Evolutionary conservation across 2,113 vertebrate species (phyloP), one percentile per base, ranked within the genome.

Genomic region (Megaceryle maxima): DNA sequence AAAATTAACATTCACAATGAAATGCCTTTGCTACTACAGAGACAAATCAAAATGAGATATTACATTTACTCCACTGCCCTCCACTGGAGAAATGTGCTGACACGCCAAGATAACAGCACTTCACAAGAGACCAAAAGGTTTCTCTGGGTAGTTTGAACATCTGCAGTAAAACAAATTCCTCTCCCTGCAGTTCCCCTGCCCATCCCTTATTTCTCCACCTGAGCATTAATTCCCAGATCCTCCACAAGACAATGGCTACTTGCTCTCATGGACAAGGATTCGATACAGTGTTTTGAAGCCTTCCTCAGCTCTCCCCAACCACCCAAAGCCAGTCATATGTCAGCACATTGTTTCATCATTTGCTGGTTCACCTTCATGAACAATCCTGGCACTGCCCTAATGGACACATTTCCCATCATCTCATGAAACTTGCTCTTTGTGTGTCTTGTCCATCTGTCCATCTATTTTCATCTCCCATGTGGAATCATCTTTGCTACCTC

Each of bases 21-120:
- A 72, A 86, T 3, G 5, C 13, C 35, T 77, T 59, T 87, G 53
- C 25, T 87, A 31, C 16, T 64, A 39, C 41, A n/a, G 44, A 74
- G 63, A 13, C 79, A 66, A 69, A 48, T n/a, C 39, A 51, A 62
- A n/a, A 29, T 2, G 28, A 57, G 22, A 12, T 60, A 70, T 64
- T 21, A 24, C 8, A 28, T 56, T 93, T 84, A 76, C 43, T 94
- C 39, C 70, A 72, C 37, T 87, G 88, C 64, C 82, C 69, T 97
- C 90, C 90, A 77, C 29, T 4, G 43, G 92, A 62, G 53, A 59
- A 55, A 37, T 18, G 31, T 10, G n/a, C 25, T 66, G 48, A 70
- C 28, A 35, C 29, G 41, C 9, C 25, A 35, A 31, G 39, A 43
- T 6, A 70, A 66, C 1, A 7, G 13, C 44, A 31, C 29, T 60